A percentile compares a stretch with the other conserved stretches of the same genome.
Evolutionary conservation across 2,888 invertebrate genomes (phyloP).

Genomic region (Agelastica alni): DNA sequence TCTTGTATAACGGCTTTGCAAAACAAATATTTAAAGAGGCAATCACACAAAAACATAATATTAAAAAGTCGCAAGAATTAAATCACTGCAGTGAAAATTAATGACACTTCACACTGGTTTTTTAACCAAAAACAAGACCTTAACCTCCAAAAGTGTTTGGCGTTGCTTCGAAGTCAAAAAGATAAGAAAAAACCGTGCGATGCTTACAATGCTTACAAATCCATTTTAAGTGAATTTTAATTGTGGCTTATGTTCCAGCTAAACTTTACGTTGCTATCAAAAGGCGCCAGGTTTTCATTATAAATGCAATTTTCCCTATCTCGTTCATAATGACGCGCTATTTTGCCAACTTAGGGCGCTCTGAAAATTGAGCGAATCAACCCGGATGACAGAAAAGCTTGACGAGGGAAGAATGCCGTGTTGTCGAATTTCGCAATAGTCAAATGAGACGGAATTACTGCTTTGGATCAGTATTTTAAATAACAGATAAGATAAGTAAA

Average conservation of each 20-base stretch:
- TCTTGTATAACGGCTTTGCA: too few relatives aligned
- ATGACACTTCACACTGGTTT: too few relatives aligned
- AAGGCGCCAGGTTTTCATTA: constrained; percentile 22
- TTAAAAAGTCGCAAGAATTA: too few relatives aligned
- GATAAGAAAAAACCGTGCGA: constrained; percentile 15
- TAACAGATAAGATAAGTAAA: too few relatives aligned
- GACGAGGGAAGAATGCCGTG: background rate
- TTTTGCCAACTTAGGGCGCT: constrained; percentile 16
- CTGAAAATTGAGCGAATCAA: constrained; percentile 9
- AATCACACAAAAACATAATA: too few relatives aligned
- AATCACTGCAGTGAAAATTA: too few relatives aligned
- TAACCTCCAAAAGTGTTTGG: too few relatives aligned
- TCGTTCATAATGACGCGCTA: constrained; percentile 16
- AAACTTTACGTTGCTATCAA: constrained; percentile 24
- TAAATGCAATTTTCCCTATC: constrained; percentile 25
- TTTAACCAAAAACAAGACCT: too few relatives aligned
- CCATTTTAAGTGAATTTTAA: constrained; percentile 21
- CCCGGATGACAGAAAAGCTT: background rate
- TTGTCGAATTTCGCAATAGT: constrained; percentile 8
- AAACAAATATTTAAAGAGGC: too few relatives aligned
- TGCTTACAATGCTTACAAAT: constrained; percentile 6
- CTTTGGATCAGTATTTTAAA: too few relatives aligned
- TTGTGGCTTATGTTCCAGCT: constrained; percentile 22
- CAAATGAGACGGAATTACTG: too few relatives aligned
- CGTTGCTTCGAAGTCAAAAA: background rate